Evolutionary conservation across 1,140 invertebrate species (phyloP).

Genomic region (Nebria ingens): DNA sequence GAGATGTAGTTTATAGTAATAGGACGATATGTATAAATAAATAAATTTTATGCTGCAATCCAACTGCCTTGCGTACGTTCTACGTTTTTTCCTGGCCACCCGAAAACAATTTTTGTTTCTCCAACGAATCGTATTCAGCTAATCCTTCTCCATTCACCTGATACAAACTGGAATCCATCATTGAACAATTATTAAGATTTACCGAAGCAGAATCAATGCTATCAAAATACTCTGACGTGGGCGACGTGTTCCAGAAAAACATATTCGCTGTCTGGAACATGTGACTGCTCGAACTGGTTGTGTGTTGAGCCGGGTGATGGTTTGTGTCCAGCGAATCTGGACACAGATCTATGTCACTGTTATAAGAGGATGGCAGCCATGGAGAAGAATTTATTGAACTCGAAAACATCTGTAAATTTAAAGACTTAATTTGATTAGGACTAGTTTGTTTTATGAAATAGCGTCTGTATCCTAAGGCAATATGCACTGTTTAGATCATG

Average conservation of each 20-base stretch:
- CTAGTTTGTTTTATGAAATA: no score
- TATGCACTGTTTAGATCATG: no score
- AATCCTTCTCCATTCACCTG: conserved; percentile 38
- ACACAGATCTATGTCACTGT: conserved; percentile 19
- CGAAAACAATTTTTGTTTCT: conserved; percentile 25
- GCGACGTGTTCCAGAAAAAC: conserved; percentile 36
- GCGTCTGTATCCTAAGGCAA: no score
- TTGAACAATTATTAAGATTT: conserved; percentile 23
- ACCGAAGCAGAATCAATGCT: conserved; percentile 41
- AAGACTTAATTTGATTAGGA: no score
- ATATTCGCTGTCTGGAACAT: conserved; percentile 34
- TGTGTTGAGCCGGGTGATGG: conserved; percentile 29
- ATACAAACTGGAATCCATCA: conserved; percentile 33
- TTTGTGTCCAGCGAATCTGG: conserved; percentile 32
- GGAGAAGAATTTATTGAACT: conserved; percentile 28
- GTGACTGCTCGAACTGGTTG: conserved; percentile 29
- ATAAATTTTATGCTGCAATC: not conserved
- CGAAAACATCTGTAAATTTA: not conserved
- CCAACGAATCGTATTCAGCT: conserved; percentile 45
- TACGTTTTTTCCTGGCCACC: not conserved
- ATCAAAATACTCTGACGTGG: conserved; percentile 39
- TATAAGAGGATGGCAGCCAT: conserved; percentile 37
- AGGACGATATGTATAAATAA: not conserved
- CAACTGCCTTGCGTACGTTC: not conserved
- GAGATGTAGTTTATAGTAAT: not conserved